These are phyloP conservation scores for Nemotelus nigrinus DNA, from an alignment of 2,888 invertebrate species.

Conservation along the genomic window DNA sequence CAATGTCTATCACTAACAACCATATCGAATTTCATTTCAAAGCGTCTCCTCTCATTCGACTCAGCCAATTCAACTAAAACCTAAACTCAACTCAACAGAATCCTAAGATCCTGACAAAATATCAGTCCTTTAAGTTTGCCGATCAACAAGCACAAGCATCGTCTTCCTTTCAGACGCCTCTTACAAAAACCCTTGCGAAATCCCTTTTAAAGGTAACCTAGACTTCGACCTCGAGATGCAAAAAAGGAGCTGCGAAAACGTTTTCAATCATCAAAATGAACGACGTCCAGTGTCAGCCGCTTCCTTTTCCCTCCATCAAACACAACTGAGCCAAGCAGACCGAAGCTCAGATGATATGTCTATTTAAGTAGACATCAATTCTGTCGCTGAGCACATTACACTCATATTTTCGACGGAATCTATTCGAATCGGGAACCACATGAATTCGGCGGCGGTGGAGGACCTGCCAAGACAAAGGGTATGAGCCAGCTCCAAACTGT, in stretches of 20 bases:
- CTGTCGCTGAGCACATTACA: neutral
- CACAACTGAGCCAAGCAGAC: neutral
- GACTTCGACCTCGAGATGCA: neutral
- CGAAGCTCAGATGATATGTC: constrained; percentile 16
- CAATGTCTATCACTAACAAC: neutral
- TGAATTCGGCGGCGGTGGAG: no score
- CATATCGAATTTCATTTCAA: constrained; percentile 7
- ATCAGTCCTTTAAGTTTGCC: no score
- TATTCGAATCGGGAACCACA: no score
- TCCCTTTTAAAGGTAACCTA: no score
- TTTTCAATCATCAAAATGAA: neutral
- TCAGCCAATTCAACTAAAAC: neutral
- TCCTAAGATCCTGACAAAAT: neutral
- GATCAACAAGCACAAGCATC: no score
- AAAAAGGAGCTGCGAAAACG: neutral
- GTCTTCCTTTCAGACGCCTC: no score
- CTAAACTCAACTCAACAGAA: neutral
- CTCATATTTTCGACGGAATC: no score
- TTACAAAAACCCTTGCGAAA: no score
- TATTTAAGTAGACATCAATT: constrained; percentile 33
- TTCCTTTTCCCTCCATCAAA: constrained; percentile 18
- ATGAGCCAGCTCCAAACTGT: constrained; percentile 19
- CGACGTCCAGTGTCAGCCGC: constrained; percentile 10
- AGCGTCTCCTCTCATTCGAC: neutral
- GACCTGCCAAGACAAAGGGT: neutral